Percentiles rank a stretch among this genome's conserved stretches.
Conservation (phyloP, 2,113 vertebrate genomes). For the Lagenorhynchus albirostris region DNA sequence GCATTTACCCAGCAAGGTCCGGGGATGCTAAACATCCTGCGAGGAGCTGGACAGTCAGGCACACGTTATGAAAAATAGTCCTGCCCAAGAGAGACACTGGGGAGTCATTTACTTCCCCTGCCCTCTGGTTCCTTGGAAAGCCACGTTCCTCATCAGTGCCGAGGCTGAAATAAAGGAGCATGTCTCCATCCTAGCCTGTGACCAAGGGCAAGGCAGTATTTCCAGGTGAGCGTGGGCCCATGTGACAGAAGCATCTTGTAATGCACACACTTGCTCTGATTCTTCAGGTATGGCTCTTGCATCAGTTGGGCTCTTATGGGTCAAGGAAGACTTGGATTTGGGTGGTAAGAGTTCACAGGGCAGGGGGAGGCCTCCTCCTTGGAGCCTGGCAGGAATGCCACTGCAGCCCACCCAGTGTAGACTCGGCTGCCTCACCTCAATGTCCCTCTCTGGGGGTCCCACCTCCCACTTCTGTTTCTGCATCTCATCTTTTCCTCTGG, state of each 20-base stretch:
- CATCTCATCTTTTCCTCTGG: background rate
- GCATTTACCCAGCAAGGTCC: background rate
- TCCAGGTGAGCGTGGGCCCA: background rate
- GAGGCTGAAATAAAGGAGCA: background rate
- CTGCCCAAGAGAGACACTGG: background rate
- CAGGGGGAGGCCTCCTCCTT: background rate
- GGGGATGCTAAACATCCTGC: background rate
- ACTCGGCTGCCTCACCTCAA: fast-evolving
- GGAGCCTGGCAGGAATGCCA: background rate
- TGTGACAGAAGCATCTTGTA: background rate
- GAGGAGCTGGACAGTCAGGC: background rate
- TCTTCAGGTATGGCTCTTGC: background rate
- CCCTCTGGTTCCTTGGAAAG: background rate
- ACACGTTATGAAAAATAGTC: background rate
- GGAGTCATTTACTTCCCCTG: background rate
- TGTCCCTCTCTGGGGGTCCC: background rate
- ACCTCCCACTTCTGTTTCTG: background rate
- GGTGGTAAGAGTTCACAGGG: background rate
- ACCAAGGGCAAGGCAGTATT: background rate
- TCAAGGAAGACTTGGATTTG: background rate
- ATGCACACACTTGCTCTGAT: background rate
- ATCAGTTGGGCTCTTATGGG: background rate
- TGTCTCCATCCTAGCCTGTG: background rate
- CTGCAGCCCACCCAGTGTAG: background rate
- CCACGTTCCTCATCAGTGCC: background rate